Evolutionary conservation across 2,797 vertebrate species (phyloP).

Genomic region (Streptopelia turtur): DNA sequence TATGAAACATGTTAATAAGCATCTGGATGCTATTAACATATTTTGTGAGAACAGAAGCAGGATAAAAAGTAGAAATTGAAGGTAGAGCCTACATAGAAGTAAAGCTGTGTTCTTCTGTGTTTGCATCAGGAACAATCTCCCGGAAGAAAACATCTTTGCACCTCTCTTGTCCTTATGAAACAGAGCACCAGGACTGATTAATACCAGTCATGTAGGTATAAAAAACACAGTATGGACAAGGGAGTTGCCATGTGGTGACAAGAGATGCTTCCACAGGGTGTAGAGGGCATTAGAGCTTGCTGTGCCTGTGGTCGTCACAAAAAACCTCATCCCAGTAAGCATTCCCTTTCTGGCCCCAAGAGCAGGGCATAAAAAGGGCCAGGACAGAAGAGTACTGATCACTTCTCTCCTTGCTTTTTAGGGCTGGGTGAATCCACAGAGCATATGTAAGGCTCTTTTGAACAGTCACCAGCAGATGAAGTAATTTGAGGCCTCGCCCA

Average conservation of each 20-base stretch:
- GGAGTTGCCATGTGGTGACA: not conserved
- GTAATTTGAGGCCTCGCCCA: constrained; percentile 27
- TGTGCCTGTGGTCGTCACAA: not conserved
- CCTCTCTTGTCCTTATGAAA: not conserved
- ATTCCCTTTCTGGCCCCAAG: not conserved
- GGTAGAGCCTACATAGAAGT: not conserved
- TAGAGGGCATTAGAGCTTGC: not conserved
- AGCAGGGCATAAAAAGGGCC: not conserved
- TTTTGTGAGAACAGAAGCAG: constrained; percentile 53
- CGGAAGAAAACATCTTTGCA: not conserved
- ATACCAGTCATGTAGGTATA: not conserved
- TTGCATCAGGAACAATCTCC: not conserved
- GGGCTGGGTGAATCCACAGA: not conserved
- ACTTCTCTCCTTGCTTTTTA: not conserved
- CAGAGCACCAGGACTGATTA: not conserved
- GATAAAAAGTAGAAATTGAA: constrained; percentile 41
- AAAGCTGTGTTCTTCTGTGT: not conserved
- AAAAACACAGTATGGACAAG: not conserved
- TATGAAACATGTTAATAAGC: constrained; percentile 41
- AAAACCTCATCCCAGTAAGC: not conserved
- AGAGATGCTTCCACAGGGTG: not conserved
- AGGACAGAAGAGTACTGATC: not conserved
- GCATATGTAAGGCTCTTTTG: not conserved
- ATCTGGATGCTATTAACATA: constrained; percentile 56
- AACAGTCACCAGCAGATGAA: constrained; percentile 32